These are phyloP conservation scores for Drymonia ruficornis DNA, from an alignment of 2,888 invertebrate species.

Conservation along the genomic window DNA sequence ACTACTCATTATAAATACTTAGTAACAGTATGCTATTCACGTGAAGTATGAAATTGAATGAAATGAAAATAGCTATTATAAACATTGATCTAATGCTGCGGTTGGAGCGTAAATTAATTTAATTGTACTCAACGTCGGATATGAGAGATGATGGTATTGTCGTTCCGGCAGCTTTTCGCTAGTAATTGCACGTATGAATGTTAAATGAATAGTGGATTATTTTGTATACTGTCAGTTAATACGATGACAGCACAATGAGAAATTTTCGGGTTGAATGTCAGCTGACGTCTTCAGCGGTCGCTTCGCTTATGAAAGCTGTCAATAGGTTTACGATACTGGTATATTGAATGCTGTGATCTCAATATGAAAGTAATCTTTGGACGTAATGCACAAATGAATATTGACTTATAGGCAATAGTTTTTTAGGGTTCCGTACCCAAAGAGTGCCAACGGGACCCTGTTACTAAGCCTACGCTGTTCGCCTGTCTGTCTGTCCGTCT, in stretches of 20 bases:
- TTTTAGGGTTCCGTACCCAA: too few relatives aligned
- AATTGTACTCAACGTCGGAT: constrained; percentile 58
- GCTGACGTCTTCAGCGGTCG: constrained; percentile 60
- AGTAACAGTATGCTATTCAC: background rate
- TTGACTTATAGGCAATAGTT: too few relatives aligned
- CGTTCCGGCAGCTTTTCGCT: constrained; percentile 64
- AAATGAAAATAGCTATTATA: constrained; percentile 49
- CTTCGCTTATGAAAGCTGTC: constrained; percentile 57
- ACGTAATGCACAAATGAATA: too few relatives aligned
- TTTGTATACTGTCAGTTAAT: constrained; percentile 79
- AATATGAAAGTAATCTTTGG: constrained; percentile 5
- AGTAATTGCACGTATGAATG: constrained; percentile 75
- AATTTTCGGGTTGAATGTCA: constrained; percentile 69
- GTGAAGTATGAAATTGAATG: constrained; percentile 35
- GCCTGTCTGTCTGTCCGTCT: too few relatives aligned
- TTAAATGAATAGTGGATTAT: constrained; percentile 78
- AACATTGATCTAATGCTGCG: constrained; percentile 40
- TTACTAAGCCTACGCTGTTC: too few relatives aligned
- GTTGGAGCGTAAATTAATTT: constrained; percentile 61
- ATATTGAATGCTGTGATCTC: constrained; percentile 29
- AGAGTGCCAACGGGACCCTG: too few relatives aligned
- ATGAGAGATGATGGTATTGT: constrained; percentile 61
- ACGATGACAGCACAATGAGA: constrained; percentile 79
- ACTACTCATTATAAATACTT: constrained; percentile 46
- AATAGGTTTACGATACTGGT: constrained; percentile 47